A percentile compares a stretch with the other conserved stretches of the same genome.
Conservation (phyloP, 2,888 invertebrate genomes). For the Caenorhabditis sp. region DNA sequence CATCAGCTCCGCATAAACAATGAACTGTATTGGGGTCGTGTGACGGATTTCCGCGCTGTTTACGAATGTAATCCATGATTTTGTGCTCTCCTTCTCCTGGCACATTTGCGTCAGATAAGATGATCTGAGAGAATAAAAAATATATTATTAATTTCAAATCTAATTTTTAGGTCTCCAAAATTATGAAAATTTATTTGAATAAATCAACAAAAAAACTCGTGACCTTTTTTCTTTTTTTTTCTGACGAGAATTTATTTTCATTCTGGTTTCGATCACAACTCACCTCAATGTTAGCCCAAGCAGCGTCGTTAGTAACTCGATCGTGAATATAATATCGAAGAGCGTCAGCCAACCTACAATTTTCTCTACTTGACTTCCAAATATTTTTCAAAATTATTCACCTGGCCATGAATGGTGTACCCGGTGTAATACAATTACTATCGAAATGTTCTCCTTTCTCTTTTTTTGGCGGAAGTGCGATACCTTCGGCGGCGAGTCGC, state of each 20-base stretch:
- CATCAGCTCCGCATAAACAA: constrained; percentile 94
- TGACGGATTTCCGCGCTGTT: constrained; percentile 82
- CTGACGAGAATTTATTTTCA: no score
- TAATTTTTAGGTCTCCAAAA: no score
- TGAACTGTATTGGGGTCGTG: constrained; percentile 97
- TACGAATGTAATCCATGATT: constrained; percentile 96
- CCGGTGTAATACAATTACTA: constrained; percentile 98
- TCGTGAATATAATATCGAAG: constrained; percentile 82
- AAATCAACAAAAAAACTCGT: no score
- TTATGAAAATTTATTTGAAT: no score
- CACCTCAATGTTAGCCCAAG: constrained; percentile 89
- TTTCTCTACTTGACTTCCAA: not conserved
- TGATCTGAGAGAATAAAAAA: no score
- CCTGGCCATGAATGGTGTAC: constrained; percentile 75
- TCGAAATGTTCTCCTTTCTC: constrained; percentile 93
- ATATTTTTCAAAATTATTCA: constrained; percentile 8
- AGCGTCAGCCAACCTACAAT: constrained; percentile 58
- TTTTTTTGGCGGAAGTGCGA: constrained; percentile 77
- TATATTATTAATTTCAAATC: no score
- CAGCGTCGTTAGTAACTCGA: constrained; percentile 88
- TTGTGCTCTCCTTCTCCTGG: constrained; percentile 99
- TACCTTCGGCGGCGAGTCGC: constrained; percentile 67
- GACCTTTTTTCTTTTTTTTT: no score
- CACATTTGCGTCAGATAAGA: constrained; percentile 97
- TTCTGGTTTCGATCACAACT: not conserved